Evolutionary conservation across 1,140 invertebrate genomes (phyloP), one percentile per base, ranked within the genome.

Genomic region (Brachionus rubens): DNA sequence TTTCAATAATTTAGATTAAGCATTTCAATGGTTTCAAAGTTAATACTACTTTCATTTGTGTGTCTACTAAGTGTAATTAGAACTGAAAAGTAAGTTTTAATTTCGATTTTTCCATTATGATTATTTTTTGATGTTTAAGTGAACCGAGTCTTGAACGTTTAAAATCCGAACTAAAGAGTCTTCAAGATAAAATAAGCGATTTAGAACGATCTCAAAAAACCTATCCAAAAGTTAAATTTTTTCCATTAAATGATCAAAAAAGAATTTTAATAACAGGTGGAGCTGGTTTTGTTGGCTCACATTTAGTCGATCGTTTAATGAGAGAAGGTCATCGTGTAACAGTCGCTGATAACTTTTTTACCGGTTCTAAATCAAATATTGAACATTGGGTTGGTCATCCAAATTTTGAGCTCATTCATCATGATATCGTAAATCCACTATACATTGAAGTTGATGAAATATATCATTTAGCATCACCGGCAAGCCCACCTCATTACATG

Each of bases 391-490:
- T 98, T 78, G 96, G 96, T 0, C 96, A 99, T 85, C 90, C 94
- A 80, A 99, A 99, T 85, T 99, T 99, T 87, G 96, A 99, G 85
- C 86, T 99, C 36, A 92, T 99, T 50, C 94, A 98, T 84, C 96
- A 99, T 85, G 97, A 99, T 82, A 96, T 99, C 81, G 94, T 99
- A 0, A 97, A 98, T 85, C 94, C 96, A 16, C 85, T 99, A 9
- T 98, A 93, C 86, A 91, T 98, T 77, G 97, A 99, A 88, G 93
- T 98, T 19, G 96, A 99, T 85, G 92, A 99, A 87, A 98, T 99
- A 81, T 99, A 99, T 85, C 96, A 99, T 85, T 87, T 99, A 78
- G 96, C 97, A 1, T 98, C 94, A 81, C 97, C 96, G 30, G 97
- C 97, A 3, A 96, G 93, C 80, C 97, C 97, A 50, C 94, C 94